Conservation (phyloP, 2,113 vertebrate species). For the Aramus guarauna region DNA sequence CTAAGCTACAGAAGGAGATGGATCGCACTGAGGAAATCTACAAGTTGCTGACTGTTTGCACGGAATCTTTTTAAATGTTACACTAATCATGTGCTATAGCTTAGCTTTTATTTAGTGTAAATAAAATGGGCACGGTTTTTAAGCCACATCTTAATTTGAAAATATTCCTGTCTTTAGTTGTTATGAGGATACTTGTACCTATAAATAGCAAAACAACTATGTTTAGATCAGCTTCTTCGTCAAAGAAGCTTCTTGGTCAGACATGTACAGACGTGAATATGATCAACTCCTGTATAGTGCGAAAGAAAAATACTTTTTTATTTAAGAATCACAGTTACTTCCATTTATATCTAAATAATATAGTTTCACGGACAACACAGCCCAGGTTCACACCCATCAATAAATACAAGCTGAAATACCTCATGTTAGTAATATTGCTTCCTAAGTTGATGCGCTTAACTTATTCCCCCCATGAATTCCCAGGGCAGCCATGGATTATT, state of each 20-base stretch:
- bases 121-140: slow-evolving; percentile 56
- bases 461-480: slow-evolving; percentile 21
- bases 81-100: slow-evolving; percentile 48
- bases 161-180: slow-evolving; percentile 48
- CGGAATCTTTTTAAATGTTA: slow-evolving; percentile 68
- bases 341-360: slow-evolving; percentile 58
- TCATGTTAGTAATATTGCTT: slow-evolving; percentile 20
- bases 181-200: slow-evolving; percentile 42
- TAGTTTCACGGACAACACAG: background rate
- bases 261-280: slow-evolving; percentile 52
- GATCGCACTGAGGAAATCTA: slow-evolving; percentile 50
- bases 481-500: slow-evolving; percentile 27
- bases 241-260: slow-evolving; percentile 63
- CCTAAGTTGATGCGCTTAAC: background rate
- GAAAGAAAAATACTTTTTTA: slow-evolving; percentile 55
- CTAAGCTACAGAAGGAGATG: slow-evolving; percentile 56
- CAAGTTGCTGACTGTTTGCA: slow-evolving; percentile 67
- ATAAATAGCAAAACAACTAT: slow-evolving; percentile 66
- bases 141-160: slow-evolving; percentile 37
- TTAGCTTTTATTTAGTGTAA: slow-evolving; percentile 71
- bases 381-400: slow-evolving; percentile 22
- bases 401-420: slow-evolving; percentile 38
- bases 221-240: slow-evolving; percentile 56
- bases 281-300: slow-evolving; percentile 33
- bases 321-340: slow-evolving; percentile 57